A percentile compares a stretch with the other conserved stretches of the same genome.
These are phyloP conservation scores for Glaucopsyche alexis DNA, from an alignment of 2,888 invertebrate genomes.

Conservation along the genomic window DNA sequence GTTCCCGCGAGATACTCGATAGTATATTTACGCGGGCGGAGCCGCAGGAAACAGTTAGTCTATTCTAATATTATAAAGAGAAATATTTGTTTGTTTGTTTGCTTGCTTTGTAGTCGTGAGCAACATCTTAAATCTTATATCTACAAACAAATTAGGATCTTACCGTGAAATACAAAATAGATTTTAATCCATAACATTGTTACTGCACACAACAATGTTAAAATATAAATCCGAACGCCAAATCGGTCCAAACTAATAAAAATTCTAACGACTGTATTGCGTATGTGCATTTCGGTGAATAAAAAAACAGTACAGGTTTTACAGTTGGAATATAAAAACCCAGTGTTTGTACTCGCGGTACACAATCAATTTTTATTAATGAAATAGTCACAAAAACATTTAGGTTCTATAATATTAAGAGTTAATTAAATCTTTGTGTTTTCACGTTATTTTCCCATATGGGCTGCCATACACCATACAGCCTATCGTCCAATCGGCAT, in stretches of 20 bases:
- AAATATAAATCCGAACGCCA: background rate
- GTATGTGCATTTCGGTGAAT: background rate
- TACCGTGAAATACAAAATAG: background rate
- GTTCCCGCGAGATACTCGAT: too few species aligned
- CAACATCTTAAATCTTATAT: too few species aligned
- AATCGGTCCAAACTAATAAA: constrained; percentile 10
- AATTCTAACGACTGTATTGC: background rate
- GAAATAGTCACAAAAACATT: background rate
- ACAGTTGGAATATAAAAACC: background rate
- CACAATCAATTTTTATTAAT: background rate
- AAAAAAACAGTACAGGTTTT: background rate
- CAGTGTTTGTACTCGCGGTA: background rate
- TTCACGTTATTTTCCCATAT: too few species aligned
- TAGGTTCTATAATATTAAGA: background rate
- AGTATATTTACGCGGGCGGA: too few species aligned
- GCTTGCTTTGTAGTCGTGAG: too few species aligned
- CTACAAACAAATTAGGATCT: background rate
- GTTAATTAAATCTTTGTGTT: too few species aligned
- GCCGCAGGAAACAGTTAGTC: too few species aligned
- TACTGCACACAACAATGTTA: background rate
- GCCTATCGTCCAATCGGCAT: too few species aligned
- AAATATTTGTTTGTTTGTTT: too few species aligned
- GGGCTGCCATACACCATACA: too few species aligned
- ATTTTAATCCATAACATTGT: constrained; percentile 1
- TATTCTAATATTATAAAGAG: too few species aligned